Evolutionary conservation across 92 coral and sea anemone genomes (phyloP).

Genomic region (Paramuricea clavata): DNA sequence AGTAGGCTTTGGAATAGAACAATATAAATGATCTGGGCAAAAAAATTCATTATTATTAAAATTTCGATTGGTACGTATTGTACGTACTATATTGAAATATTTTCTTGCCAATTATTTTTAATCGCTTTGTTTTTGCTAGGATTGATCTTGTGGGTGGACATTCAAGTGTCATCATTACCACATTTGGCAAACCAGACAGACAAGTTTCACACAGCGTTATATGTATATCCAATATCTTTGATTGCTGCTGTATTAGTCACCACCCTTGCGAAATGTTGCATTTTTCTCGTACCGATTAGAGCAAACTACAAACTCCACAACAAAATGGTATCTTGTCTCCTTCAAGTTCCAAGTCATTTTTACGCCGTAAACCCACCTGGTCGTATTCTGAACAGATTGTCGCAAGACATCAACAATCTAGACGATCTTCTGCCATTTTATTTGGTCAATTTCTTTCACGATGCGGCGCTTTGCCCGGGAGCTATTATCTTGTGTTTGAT

Average conservation of each 20-base stretch:
- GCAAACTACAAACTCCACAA: constrained; percentile 2
- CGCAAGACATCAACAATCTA: no score
- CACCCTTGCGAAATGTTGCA: not conserved
- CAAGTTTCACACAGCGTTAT: not conserved
- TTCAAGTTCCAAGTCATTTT: not conserved
- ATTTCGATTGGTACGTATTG: no score
- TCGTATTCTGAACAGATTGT: constrained; percentile 16
- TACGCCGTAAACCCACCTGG: constrained; percentile 1
- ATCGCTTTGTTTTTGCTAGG: no score
- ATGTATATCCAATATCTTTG: not conserved
- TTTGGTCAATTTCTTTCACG: not conserved
- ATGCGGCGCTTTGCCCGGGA: not conserved
- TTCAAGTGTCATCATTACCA: constrained; percentile 17
- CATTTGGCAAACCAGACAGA: not conserved
- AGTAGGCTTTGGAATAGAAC: no score
- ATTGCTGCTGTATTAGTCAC: not conserved
- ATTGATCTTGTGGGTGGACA: not conserved
- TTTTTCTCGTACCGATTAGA: not conserved
- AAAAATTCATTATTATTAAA: no score
- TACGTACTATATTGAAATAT: no score
- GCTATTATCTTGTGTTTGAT: not conserved
- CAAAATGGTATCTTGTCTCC: constrained; percentile 13
- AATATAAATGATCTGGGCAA: no score
- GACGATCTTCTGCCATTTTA: constrained; percentile 13
- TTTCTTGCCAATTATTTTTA: no score